A percentile compares a stretch with the other conserved stretches of the same genome.
These are phyloP conservation scores for Heliconius erato DNA, from an alignment of 2,888 invertebrate genomes.

Conservation along the genomic window DNA sequence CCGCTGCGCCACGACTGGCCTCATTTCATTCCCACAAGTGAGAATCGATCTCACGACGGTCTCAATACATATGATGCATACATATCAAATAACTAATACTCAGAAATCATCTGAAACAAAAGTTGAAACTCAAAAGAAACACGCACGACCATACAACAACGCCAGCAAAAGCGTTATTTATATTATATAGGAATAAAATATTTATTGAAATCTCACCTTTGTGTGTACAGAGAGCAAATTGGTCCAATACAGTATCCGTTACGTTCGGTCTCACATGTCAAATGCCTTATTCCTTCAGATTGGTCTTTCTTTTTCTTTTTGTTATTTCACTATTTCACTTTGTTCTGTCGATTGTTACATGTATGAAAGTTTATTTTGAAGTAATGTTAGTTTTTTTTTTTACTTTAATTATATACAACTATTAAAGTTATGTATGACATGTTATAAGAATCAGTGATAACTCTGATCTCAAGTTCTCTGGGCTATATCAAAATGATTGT, in stretches of 20 bases:
- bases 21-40: too few relatives aligned
- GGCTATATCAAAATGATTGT: too few relatives aligned
- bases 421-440: too few relatives aligned
- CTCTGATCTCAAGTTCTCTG: too few relatives aligned
- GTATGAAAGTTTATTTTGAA: not conserved
- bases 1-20: too few relatives aligned
- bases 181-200: slow-evolving; percentile 28
- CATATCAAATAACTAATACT: not conserved
- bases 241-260: slow-evolving; percentile 54
- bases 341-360: not conserved
- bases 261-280: slow-evolving; percentile 61
- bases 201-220: slow-evolving; percentile 41
- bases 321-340: slow-evolving; percentile 42
- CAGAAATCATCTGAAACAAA: not conserved
- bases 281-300: slow-evolving; percentile 57
- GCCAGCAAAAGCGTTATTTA: slow-evolving; percentile 9
- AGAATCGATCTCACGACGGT: too few relatives aligned
- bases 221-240: slow-evolving; percentile 36
- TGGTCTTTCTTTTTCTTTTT: slow-evolving; percentile 56
- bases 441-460: too few relatives aligned
- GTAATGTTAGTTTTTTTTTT: not conserved
- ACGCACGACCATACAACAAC: not conserved
- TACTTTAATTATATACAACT: not conserved
- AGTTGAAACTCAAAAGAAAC: not conserved
- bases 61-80: not conserved